Evolutionary conservation across 1,140 invertebrate species (phyloP), one percentile per base, ranked within the genome.

Genomic region (Drosophila guanche): DNA sequence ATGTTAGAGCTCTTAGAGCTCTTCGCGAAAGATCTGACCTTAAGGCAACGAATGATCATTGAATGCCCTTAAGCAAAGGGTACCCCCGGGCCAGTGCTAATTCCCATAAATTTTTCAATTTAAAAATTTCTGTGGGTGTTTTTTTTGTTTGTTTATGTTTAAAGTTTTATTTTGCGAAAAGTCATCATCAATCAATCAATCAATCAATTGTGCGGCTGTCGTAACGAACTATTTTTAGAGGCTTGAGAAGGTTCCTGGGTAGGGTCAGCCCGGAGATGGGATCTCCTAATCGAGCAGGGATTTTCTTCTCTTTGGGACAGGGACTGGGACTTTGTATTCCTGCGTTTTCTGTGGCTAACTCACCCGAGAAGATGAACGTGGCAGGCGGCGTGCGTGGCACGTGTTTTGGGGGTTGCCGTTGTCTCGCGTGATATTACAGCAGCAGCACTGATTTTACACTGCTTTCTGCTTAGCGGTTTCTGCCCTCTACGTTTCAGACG

Each of bases 161-260:
- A 14, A 60, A 8, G 7, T 37, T 37, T 6, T 40, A 20, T 41
- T 51, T 29, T 53, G 27, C 20, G 42, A 51, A 52, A 41, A 29
- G 43, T 69, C 66, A 68, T 56, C 66, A 52, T 66, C 66, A 56
- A 68, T 69, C 66, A 69, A 69, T 69, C 66, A 68, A 68, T 69
- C 29, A 33, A 10, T 33, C 33, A 37, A 37, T 37, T 37, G 68
- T 68, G 33, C 25, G 33, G 66, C 66, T 69, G 66, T 69, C 66
- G 47, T 68, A 69, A 45, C 63, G 10, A 69, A 69, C 66, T 69
- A 51, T 68, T 37, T 12, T 4, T 10, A 3, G 10, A 37, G 33
- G 7, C 10, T 37, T 10, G 29, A 10, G 29, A 10, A 33, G 29
- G 8, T 4, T 0, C 7, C 7, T 8, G 29, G 29, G 8, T 2